Conservation (phyloP, 2,888 invertebrate species). For the Buathra laborator region DNA sequence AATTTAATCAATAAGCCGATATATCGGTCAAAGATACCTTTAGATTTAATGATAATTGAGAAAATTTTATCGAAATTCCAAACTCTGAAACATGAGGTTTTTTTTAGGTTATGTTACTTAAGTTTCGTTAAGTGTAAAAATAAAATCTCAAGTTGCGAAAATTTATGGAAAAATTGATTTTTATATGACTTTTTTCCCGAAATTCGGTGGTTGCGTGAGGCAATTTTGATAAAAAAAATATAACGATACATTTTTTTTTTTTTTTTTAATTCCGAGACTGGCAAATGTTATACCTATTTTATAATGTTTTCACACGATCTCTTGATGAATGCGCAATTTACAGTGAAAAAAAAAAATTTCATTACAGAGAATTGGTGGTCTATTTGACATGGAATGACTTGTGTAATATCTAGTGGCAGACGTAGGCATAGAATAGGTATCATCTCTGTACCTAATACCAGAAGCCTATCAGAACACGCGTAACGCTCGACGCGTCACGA, state of each 20-base stretch:
- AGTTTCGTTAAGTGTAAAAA: not conserved
- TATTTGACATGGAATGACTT: not conserved
- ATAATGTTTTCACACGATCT: not conserved
- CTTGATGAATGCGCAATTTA: not conserved
- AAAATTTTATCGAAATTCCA: too few relatives aligned
- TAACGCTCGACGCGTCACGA: conserved; percentile 67
- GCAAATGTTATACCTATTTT: not conserved
- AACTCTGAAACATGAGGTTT: too few relatives aligned
- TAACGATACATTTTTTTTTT: not conserved
- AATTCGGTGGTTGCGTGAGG: not conserved
- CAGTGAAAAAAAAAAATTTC: not conserved
- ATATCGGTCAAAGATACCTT: too few relatives aligned
- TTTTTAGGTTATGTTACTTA: not conserved
- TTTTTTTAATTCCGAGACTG: not conserved
- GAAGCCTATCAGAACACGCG: conserved; percentile 61
- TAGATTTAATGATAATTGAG: too few relatives aligned
- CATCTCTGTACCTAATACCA: conserved; percentile 58
- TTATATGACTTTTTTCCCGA: too few relatives aligned
- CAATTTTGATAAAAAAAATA: not conserved
- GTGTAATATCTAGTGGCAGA: conserved; percentile 20
- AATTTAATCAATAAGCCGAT: too few relatives aligned
- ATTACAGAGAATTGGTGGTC: not conserved
- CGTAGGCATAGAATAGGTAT: conserved; percentile 42
- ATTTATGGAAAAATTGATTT: not conserved
- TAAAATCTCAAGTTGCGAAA: not conserved